Conservation (phyloP, 2,888 invertebrate species). For the Leuctra nigra region DNA sequence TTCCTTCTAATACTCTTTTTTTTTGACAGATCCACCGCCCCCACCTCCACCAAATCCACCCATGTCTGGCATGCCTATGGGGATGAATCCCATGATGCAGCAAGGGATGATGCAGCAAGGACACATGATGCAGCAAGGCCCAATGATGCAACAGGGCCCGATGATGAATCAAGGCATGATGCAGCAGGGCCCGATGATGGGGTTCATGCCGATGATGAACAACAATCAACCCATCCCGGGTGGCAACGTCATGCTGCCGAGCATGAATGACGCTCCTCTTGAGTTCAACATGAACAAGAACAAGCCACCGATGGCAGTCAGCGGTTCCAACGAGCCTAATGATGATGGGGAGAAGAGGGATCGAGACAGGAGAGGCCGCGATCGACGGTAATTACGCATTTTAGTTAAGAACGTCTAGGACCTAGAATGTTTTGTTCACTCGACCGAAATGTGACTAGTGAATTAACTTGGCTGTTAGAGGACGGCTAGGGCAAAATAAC, state of each 20-base stretch:
- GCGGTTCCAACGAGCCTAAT: constrained; percentile 24
- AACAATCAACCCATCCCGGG: constrained; percentile 8
- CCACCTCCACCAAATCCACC: constrained; percentile 27
- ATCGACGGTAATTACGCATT: too few species aligned
- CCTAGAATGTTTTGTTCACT: too few species aligned
- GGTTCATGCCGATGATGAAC: constrained; percentile 21
- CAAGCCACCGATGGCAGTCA: constrained; percentile 49
- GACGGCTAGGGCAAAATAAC: too few species aligned
- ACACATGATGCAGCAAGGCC: constrained; percentile 24
- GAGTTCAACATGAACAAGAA: constrained; percentile 56
- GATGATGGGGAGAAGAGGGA: constrained; percentile 20
- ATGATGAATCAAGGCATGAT: constrained; percentile 34
- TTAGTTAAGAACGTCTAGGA: too few species aligned
- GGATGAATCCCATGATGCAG: constrained; percentile 24
- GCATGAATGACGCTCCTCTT: constrained; percentile 53
- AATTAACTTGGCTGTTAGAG: too few species aligned
- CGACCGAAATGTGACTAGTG: too few species aligned
- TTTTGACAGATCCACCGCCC: constrained; percentile 26
- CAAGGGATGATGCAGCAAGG: constrained; percentile 36
- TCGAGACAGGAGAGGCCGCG: constrained; percentile 25
- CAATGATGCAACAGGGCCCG: constrained; percentile 33
- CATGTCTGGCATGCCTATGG: constrained; percentile 28
- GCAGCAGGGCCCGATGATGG: constrained; percentile 37
- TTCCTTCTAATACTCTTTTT: too few species aligned
- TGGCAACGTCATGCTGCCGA: constrained; percentile 34